Evolutionary conservation across 1,140 invertebrate species (phyloP).

Genomic region (Leguminivora glycinivorella): DNA sequence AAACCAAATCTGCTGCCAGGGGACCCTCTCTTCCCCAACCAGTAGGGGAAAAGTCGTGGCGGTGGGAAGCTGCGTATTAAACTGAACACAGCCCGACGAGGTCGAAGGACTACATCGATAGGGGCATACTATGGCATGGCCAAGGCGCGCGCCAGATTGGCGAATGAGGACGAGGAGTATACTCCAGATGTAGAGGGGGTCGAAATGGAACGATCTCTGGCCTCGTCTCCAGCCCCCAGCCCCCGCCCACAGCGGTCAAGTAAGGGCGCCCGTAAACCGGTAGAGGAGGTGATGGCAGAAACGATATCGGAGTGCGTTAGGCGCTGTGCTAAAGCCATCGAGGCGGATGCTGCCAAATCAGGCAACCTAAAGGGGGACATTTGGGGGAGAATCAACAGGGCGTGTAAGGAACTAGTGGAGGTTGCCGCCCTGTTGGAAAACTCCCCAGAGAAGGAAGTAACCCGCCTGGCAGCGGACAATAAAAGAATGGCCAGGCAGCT

Average conservation of each 20-base stretch:
- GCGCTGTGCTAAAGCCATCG: neutral
- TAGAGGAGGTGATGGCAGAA: neutral
- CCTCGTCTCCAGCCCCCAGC: neutral
- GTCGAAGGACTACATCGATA: no score
- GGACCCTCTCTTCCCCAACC: no score
- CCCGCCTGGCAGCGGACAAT: neutral
- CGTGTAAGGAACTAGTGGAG: neutral
- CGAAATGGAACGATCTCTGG: neutral
- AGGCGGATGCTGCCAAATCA: neutral
- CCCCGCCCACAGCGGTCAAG: neutral
- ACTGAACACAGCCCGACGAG: no score
- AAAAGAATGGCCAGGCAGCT: neutral
- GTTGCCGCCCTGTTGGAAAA: neutral
- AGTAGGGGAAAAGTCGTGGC: no score
- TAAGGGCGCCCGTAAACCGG: neutral
- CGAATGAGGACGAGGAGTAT: no score
- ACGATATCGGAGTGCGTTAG: neutral
- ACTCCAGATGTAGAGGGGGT: neutral
- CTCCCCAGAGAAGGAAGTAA: neutral
- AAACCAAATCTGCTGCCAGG: neutral
- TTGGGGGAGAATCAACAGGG: neutral
- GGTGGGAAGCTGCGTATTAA: no score
- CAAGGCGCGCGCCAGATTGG: no score
- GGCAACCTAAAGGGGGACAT: neutral
- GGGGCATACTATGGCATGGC: neutral